Base-by-base conservation (phyloP, 2,888 invertebrate species). In the Oligia latruncula region DNA sequence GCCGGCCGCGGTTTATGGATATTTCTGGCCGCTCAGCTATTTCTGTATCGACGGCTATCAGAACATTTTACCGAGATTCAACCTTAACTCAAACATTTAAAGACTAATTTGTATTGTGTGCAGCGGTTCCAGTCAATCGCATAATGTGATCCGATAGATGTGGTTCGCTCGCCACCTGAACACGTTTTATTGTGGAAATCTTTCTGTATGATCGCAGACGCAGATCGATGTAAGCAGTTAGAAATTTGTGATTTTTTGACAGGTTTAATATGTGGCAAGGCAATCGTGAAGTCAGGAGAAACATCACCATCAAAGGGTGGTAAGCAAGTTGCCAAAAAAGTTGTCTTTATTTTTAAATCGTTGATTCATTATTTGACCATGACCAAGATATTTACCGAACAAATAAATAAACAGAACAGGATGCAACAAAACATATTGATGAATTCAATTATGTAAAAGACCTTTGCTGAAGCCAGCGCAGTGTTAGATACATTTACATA, bases 21-120 rank as follows among this genome's bases (percentile, higher is more conserved):
- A 90, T 90, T 89, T 90, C 78, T 82, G 89, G 85, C 55, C 81
- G 89, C 89, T 89, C 83, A 29, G 82, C 84, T 89, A 89, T 89
- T 89, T 86, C 77, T 89, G 88, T 74, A 77, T 52, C 74, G 52
- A 55, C 77, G 73, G 75, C 77, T 74, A 67, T 65, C 62, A 35
- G 23, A 35, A 49, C n/a, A 20, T 64, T 71, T 71, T 64, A 77
- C 71, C 49, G 66, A 86, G 23, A 77, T 72, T 43, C 76, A 80
- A 79, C 80, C 84, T 74, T 90, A 88, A 49, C 4, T 15, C n/a
- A 2, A 49, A 4, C 58, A 6, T 13, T n/a, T 81, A 87, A 80
- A 81, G 88, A 81, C 11, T 11, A 77, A n/a, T 83, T 85, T 84
- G 40, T 35, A n/a, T 65, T 88, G 65, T 67, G 43, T 60, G 64